Conservation (phyloP, 2,113 vertebrate genomes). For the Pagrus major region DNA sequence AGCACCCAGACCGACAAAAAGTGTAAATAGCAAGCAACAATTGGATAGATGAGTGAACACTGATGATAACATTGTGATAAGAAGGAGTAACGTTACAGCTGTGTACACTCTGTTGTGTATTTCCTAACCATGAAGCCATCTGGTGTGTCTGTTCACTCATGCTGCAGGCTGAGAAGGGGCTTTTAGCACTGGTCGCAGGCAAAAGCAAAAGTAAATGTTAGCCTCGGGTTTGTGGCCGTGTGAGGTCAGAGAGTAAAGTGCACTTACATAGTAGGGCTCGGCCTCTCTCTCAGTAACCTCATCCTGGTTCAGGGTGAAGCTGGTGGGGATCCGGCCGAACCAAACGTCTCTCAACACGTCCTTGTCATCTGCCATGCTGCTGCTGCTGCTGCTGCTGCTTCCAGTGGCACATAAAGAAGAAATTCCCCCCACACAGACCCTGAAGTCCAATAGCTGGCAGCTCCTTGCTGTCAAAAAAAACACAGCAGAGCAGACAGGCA, state of each 20-base stretch:
- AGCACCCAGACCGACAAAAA: background rate
- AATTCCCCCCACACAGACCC: slow-evolving; percentile 9
- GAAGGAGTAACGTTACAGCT: background rate
- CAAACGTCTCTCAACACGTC: slow-evolving; percentile 98
- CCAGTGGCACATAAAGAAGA: slow-evolving; percentile 89
- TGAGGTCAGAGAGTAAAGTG: background rate
- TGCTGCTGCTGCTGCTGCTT: slow-evolving; percentile 66
- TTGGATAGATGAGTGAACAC: background rate
- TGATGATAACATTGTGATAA: background rate
- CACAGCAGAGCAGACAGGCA: background rate
- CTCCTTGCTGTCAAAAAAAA: slow-evolving; percentile 8
- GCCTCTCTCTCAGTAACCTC: slow-evolving; percentile 96
- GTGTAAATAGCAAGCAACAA: background rate
- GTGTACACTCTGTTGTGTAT: too few relatives aligned
- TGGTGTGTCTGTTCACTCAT: background rate
- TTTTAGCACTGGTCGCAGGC: background rate
- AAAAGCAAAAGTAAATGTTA: background rate
- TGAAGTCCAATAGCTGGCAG: background rate
- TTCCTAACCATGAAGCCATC: background rate
- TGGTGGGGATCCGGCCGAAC: slow-evolving; percentile 97
- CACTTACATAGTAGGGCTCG: slow-evolving; percentile 96
- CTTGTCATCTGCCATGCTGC: slow-evolving; percentile 99
- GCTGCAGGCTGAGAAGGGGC: background rate
- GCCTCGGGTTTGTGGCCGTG: background rate
- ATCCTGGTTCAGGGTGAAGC: slow-evolving; percentile 95